These are phyloP conservation scores for Alligator sinensis DNA, from an alignment of 2,113 vertebrate genomes.

Conservation along the genomic window DNA sequence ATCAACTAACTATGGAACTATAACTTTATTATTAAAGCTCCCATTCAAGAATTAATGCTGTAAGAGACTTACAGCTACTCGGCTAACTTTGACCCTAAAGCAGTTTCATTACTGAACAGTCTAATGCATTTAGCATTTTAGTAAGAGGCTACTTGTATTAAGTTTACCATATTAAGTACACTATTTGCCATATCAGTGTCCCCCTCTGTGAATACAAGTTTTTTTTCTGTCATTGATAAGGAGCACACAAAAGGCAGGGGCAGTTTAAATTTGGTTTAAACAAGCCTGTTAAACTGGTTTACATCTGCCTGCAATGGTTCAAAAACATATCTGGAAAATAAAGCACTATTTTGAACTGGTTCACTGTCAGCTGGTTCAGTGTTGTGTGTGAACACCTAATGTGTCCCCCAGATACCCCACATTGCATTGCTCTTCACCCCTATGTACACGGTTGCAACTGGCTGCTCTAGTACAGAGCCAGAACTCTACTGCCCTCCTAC, in stretches of 20 bases:
- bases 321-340: too few species aligned
- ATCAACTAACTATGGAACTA: neutral
- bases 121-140: conserved; percentile 31
- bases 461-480: too few species aligned
- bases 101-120: neutral
- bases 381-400: too few species aligned
- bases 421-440: too few species aligned
- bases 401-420: too few species aligned
- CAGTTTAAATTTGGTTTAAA: too few species aligned
- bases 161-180: neutral
- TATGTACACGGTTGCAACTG: too few species aligned
- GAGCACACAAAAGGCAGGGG: neutral
- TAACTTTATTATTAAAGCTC: neutral
- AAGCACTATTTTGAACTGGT: too few species aligned
- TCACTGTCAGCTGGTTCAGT: too few species aligned
- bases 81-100: neutral
- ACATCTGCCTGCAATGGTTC: too few species aligned
- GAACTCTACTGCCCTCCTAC: too few species aligned
- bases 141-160: neutral
- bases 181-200: neutral
- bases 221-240: neutral
- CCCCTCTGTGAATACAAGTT: neutral
- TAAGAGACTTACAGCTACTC: neutral
- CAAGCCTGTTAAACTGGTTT: too few species aligned
- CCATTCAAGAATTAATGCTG: conserved; percentile 18